These are phyloP conservation scores for Beaufortia kweichowensis DNA, from an alignment of 2,113 vertebrate species.

Conservation along the genomic window DNA sequence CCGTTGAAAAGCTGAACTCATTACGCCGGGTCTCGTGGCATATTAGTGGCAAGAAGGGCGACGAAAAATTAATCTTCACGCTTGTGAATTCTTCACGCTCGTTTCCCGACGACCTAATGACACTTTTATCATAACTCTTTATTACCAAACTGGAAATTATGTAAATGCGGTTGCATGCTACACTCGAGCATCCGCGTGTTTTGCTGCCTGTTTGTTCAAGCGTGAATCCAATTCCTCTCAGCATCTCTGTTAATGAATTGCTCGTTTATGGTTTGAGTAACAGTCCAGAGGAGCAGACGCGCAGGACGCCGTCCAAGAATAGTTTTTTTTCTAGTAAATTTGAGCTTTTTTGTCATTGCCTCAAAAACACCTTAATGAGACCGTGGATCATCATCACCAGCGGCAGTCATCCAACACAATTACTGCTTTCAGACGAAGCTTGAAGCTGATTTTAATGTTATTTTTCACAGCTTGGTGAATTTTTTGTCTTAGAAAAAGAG, in stretches of 20 bases:
- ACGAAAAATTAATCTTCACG: conserved; percentile 64
- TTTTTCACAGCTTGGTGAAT: conserved; percentile 25
- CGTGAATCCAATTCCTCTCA: conserved; percentile 72
- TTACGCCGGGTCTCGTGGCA: conserved; percentile 67
- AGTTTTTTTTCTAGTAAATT: not conserved
- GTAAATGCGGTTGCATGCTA: conserved; percentile 67
- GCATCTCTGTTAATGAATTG: conserved; percentile 71
- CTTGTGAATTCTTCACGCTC: conserved; percentile 49
- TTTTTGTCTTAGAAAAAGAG: conserved; percentile 7
- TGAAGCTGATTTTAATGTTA: conserved; percentile 12
- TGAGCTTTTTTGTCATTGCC: conserved; percentile 57
- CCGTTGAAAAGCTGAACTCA: conserved; percentile 62
- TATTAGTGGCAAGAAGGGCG: conserved; percentile 63
- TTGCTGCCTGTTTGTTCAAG: conserved; percentile 66
- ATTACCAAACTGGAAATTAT: conserved; percentile 71
- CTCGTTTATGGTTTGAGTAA: conserved; percentile 72
- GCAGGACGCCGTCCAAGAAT: conserved; percentile 51
- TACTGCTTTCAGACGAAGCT: not conserved
- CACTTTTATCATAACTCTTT: conserved; percentile 77
- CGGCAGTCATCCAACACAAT: conserved; percentile 23
- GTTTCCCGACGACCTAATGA: conserved; percentile 65
- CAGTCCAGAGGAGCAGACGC: conserved; percentile 53
- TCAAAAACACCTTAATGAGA: conserved; percentile 36
- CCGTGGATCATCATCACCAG: conserved; percentile 30
- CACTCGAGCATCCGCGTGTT: conserved; percentile 67